Evolutionary conservation across 2,888 invertebrate genomes (phyloP).

Genomic region (Acleris emargana): DNA sequence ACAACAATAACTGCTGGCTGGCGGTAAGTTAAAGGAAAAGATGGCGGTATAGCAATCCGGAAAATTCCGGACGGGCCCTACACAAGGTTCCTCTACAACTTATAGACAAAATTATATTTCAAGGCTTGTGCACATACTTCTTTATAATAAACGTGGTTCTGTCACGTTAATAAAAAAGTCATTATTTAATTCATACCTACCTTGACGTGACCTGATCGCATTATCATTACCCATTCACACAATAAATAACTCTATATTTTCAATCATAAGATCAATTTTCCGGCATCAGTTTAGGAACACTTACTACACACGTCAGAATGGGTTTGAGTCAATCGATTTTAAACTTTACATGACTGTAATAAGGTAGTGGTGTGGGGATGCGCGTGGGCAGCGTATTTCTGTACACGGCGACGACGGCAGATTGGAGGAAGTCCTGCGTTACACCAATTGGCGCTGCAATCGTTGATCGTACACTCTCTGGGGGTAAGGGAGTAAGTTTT

Average conservation of each 20-base stretch:
- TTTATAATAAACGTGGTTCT: no score
- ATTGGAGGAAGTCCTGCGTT: slow-evolving; percentile 49
- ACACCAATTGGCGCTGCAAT: slow-evolving; percentile 44
- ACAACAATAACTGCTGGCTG: no score
- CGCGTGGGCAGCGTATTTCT: slow-evolving; percentile 14
- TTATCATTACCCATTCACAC: not conserved
- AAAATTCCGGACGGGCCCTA: no score
- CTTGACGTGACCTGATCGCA: slow-evolving; percentile 19
- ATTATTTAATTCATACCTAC: slow-evolving; percentile 28
- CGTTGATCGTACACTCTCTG: not conserved
- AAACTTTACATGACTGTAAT: not conserved
- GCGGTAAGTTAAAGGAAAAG: no score
- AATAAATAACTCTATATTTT: slow-evolving; percentile 1
- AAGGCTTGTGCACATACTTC: no score
- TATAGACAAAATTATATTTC: no score
- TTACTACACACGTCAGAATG: not conserved
- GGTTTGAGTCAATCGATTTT: slow-evolving; percentile 1
- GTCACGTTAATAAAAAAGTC: slow-evolving; percentile 1
- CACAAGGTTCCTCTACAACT: no score
- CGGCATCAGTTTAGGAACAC: not conserved
- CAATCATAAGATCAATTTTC: slow-evolving; percentile 2
- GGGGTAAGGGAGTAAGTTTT: not conserved
- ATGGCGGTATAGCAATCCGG: no score
- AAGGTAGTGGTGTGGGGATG: not conserved
- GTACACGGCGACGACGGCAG: slow-evolving; percentile 33